These are phyloP conservation scores for Panopea generosa DNA, from an alignment of 2,888 invertebrate species.

Conservation along the genomic window DNA sequence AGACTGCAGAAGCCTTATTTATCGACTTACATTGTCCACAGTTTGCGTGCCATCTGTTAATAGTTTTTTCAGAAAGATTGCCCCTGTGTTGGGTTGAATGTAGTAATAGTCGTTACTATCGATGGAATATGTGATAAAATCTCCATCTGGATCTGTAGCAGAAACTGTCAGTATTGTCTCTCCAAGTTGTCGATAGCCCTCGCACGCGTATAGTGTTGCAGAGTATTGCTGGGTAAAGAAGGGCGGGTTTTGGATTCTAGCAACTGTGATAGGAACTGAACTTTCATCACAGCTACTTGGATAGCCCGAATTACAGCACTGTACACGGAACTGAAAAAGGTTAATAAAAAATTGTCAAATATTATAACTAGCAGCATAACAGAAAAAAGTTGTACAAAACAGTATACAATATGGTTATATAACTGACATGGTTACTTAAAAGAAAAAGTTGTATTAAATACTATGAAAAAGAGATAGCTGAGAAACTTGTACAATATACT, in stretches of 20 bases:
- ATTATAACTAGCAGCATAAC: too few relatives aligned
- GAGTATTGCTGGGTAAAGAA: constrained; percentile 70
- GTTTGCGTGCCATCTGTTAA: constrained; percentile 66
- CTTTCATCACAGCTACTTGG: constrained; percentile 59
- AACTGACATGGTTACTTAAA: too few relatives aligned
- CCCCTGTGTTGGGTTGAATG: constrained; percentile 70
- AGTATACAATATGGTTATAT: too few relatives aligned
- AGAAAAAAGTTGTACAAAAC: too few relatives aligned
- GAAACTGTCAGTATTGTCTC: constrained; percentile 66
- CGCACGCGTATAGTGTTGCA: not conserved
- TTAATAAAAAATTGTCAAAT: too few relatives aligned
- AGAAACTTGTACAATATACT: too few relatives aligned
- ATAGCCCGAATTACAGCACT: constrained; percentile 70
- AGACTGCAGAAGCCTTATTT: too few relatives aligned
- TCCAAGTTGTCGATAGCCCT: constrained; percentile 69
- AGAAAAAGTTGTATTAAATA: too few relatives aligned
- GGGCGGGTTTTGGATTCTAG: constrained; percentile 71
- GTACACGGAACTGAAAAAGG: constrained; percentile 57
- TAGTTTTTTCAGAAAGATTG: constrained; percentile 71
- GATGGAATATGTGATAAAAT: constrained; percentile 73
- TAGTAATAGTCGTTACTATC: constrained; percentile 75
- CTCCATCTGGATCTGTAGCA: constrained; percentile 71
- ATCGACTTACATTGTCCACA: constrained; percentile 66
- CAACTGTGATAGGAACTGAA: constrained; percentile 62
- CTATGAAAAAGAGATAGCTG: too few relatives aligned